Conservation (phyloP, 2,797 vertebrate genomes). For the Anniella stebbinsi region DNA sequence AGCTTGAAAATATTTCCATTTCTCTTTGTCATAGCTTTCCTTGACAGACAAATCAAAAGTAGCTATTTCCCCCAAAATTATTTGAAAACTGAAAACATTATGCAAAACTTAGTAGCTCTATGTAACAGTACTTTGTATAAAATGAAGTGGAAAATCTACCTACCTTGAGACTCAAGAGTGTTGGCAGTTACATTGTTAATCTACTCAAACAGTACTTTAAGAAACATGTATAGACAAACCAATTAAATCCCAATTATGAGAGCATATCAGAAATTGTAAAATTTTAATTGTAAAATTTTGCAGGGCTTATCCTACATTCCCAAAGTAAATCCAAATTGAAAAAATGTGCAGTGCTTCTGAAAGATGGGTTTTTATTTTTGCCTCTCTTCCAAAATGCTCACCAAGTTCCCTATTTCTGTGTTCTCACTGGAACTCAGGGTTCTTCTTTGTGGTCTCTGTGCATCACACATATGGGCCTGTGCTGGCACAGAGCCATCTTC, state of each 20-base stretch:
- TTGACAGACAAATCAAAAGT: not conserved
- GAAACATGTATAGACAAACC: not conserved
- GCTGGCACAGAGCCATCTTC: too few species aligned
- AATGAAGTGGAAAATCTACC: not conserved
- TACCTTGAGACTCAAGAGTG: not conserved
- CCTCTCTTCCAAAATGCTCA: not conserved
- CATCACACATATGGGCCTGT: too few species aligned
- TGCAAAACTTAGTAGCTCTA: not conserved
- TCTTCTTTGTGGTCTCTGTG: not conserved
- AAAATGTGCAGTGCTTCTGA: not conserved
- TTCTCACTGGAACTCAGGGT: not conserved
- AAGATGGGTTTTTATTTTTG: not conserved
- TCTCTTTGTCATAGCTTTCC: not conserved
- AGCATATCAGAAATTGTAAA: not conserved
- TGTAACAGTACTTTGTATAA: not conserved
- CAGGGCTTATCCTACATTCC: not conserved
- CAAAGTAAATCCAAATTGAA: not conserved
- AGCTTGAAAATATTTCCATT: not conserved
- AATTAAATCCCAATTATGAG: not conserved
- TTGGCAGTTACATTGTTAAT: not conserved
- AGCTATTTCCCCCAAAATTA: not conserved
- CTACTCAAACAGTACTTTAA: not conserved
- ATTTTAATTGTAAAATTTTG: not conserved
- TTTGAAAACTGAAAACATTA: not conserved
- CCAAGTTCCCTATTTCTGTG: not conserved